A percentile compares a stretch with the other conserved stretches of the same genome.
These are phyloP conservation scores for Tiaroga cobitis DNA, from an alignment of 2,797 vertebrate species.

Conservation along the genomic window DNA sequence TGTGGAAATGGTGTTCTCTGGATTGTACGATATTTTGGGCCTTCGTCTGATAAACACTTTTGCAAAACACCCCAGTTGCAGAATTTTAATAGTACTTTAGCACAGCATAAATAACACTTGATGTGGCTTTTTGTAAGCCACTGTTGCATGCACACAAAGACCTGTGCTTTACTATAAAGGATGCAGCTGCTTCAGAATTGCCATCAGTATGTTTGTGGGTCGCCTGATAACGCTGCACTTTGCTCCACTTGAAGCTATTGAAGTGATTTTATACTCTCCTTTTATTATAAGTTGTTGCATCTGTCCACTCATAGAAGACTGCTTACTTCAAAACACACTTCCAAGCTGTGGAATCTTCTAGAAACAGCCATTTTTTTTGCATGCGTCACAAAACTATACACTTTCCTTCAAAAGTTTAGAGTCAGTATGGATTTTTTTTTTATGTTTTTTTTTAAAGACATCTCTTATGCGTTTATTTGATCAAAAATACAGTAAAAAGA, in stretches of 20 bases:
- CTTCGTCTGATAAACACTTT: constrained; percentile 1
- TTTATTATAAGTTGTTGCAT: neutral
- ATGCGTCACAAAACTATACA: neutral
- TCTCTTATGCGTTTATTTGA: neutral
- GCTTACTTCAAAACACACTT: neutral
- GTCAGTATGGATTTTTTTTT: too few species aligned
- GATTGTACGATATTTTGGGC: constrained; percentile 2
- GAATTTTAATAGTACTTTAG: constrained; percentile 3
- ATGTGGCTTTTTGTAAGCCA: neutral
- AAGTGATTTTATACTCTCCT: constrained; percentile 6
- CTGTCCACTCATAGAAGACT: constrained; percentile 2
- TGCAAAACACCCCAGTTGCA: constrained; percentile 3
- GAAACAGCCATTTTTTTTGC: neutral
- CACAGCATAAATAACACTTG: constrained; percentile 10
- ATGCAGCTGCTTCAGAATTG: constrained; percentile 18
- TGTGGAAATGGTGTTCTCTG: constrained; percentile 3
- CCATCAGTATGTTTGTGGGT: constrained; percentile 7
- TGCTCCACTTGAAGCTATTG: constrained; percentile 2
- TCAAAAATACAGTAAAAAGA: neutral
- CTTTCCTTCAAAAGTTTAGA: neutral
- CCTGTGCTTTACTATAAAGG: constrained; percentile 12
- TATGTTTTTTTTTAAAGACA: neutral
- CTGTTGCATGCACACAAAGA: constrained; percentile 4
- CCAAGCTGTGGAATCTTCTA: neutral
- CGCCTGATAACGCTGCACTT: neutral